Conservation (phyloP, 2,888 invertebrate species). For the Thymelicus acteon region DNA sequence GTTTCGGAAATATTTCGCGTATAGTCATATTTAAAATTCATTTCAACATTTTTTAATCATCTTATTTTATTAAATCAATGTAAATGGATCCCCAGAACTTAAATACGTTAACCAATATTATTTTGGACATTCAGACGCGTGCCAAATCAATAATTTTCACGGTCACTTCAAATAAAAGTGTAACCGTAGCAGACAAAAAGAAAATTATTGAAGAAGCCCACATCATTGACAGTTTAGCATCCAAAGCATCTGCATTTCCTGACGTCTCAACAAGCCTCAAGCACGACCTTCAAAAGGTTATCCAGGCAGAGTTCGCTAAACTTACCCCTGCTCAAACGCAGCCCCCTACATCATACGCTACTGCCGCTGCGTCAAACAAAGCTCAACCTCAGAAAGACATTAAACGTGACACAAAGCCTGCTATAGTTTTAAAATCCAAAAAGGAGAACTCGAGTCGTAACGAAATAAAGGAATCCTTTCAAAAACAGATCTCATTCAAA, state of each 20-base stretch:
- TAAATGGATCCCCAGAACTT: too few species aligned
- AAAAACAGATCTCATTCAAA: neutral
- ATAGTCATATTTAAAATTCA: too few species aligned
- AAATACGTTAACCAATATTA: neutral
- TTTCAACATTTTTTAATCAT: too few species aligned
- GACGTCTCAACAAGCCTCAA: neutral
- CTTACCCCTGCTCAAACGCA: neutral
- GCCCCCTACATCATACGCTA: neutral
- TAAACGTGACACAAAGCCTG: neutral
- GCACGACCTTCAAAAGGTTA: neutral
- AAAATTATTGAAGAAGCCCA: neutral
- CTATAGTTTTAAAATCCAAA: neutral
- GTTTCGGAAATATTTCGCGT: too few species aligned
- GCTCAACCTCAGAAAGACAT: neutral
- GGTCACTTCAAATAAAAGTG: neutral
- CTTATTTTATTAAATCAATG: too few species aligned
- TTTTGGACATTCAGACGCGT: neutral
- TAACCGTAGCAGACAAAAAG: neutral
- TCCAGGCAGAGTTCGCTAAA: neutral
- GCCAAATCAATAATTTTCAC: neutral
- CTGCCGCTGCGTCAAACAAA: neutral
- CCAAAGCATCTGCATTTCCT: neutral
- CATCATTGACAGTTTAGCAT: neutral
- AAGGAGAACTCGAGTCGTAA: neutral
- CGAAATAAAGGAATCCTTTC: neutral